Evolutionary conservation across 1,140 invertebrate species (phyloP).

Genomic region (Matsumurasca onukii): DNA sequence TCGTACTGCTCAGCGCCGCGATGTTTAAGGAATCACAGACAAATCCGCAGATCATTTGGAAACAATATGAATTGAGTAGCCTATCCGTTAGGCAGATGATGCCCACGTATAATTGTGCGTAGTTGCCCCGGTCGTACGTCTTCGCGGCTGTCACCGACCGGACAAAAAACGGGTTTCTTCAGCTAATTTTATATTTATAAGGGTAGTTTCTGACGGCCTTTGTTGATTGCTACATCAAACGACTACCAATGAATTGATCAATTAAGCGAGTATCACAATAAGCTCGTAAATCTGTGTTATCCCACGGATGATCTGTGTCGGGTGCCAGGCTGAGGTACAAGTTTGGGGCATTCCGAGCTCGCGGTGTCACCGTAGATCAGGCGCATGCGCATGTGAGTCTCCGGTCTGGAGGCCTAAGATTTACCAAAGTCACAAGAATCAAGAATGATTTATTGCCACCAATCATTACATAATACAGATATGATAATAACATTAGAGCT

Average conservation of each 20-base stretch:
- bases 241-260: slow-evolving; percentile 24
- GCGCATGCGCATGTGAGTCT: too few relatives aligned
- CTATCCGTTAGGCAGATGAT: slow-evolving; percentile 22
- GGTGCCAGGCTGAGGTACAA: not conserved
- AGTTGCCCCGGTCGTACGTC: slow-evolving; percentile 1
- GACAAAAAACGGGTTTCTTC: slow-evolving; percentile 25
- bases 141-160: not conserved
- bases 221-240: slow-evolving; percentile 24
- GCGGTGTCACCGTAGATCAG: too few relatives aligned
- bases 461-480: too few relatives aligned
- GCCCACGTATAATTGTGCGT: slow-evolving; percentile 10
- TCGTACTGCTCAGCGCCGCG: not conserved
- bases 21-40: slow-evolving; percentile 27
- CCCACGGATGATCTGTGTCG: not conserved
- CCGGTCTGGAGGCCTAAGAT: too few relatives aligned
- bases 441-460: too few relatives aligned
- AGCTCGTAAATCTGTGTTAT: slow-evolving; percentile 13
- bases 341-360: too few relatives aligned
- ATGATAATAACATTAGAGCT: too few relatives aligned
- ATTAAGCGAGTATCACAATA: slow-evolving; percentile 5
- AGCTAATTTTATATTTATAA: slow-evolving; percentile 27
- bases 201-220: slow-evolving; percentile 22
- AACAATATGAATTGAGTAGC: slow-evolving; percentile 20
- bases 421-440: too few relatives aligned
- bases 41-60: slow-evolving; percentile 20